A percentile compares a stretch with the other conserved stretches of the same genome.
phyloP scores from a whole-genome alignment of 2,888 invertebrate genomes.

The Plutella xylostella region DNA sequence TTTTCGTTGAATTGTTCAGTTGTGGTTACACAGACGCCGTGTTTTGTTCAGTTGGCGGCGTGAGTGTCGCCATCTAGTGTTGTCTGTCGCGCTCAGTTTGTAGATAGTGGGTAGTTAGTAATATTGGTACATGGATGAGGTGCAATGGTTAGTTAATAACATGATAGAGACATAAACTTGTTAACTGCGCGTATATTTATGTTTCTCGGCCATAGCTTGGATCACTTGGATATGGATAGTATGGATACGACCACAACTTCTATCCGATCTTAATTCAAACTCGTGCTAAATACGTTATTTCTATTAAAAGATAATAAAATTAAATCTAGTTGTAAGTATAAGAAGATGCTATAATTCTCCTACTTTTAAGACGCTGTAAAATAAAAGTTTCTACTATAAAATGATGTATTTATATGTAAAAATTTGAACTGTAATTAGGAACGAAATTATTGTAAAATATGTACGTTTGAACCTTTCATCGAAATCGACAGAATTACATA shows the following conservation, averaged over 20 bases:
- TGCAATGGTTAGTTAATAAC: constrained; percentile 58
- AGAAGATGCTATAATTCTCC: constrained; percentile 28
- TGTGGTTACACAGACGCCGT: not conserved
- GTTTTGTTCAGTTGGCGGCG: not conserved
- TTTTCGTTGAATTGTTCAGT: not conserved
- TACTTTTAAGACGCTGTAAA: constrained; percentile 38
- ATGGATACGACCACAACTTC: no score
- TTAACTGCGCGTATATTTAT: constrained; percentile 33
- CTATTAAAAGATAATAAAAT: constrained; percentile 17
- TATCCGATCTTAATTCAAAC: constrained; percentile 9
- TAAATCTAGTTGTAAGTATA: constrained; percentile 5
- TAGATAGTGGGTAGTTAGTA: constrained; percentile 30
- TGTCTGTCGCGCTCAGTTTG: constrained; percentile 15
- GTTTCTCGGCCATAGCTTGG: constrained; percentile 44
- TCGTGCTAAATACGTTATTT: constrained; percentile 15
- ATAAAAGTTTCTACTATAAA: constrained; percentile 48
- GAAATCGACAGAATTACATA: constrained; percentile 48
- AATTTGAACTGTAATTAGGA: constrained; percentile 32
- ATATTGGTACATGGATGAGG: constrained; percentile 50
- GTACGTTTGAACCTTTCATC: constrained; percentile 36
- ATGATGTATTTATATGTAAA: constrained; percentile 63
- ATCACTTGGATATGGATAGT: constrained; percentile 40
- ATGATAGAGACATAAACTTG: constrained; percentile 33
- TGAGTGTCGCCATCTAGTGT: no score
- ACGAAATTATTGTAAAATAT: constrained; percentile 22